phyloP scores from a whole-genome alignment of 1,140 invertebrate genomes.

The Berghia stephanieae region DNA sequence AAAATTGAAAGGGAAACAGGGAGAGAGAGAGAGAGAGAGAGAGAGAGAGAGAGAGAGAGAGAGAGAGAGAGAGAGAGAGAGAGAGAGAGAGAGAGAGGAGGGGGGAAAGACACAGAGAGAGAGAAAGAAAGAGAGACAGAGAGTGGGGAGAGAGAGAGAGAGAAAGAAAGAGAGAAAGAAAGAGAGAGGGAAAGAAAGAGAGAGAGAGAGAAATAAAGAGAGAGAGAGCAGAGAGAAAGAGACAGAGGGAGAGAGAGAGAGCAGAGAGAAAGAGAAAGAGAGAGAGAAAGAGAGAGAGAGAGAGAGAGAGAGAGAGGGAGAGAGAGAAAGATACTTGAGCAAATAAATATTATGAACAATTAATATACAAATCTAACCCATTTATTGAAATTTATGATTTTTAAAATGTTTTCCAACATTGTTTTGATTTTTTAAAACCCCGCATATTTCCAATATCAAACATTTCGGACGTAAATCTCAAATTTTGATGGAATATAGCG shows the following conservation, averaged over 20 bases:
- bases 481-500: no score
- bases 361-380: not conserved
- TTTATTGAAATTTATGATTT: not conserved
- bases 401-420: not conserved
- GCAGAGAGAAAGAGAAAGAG: conserved; percentile 19
- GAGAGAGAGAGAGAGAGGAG: not conserved
- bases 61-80: conserved; percentile 3
- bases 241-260: not conserved
- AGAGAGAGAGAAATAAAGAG: conserved; percentile 20
- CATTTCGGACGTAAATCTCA: not conserved
- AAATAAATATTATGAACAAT: not conserved
- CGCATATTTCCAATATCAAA: not conserved
- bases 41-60: not conserved
- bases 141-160: no score
- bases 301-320: conserved; percentile 33
- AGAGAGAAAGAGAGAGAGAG: conserved; percentile 31
- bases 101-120: not conserved
- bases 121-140: not conserved
- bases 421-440: not conserved
- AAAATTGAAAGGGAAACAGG: not conserved
- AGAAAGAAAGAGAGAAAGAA: not conserved
- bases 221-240: not conserved
- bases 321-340: not conserved
- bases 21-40: conserved; percentile 10
- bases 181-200: conserved; percentile 10